Evolutionary conservation across 2,113 vertebrate genomes (phyloP).

Genomic region (Leucoraja erinaceus): DNA sequence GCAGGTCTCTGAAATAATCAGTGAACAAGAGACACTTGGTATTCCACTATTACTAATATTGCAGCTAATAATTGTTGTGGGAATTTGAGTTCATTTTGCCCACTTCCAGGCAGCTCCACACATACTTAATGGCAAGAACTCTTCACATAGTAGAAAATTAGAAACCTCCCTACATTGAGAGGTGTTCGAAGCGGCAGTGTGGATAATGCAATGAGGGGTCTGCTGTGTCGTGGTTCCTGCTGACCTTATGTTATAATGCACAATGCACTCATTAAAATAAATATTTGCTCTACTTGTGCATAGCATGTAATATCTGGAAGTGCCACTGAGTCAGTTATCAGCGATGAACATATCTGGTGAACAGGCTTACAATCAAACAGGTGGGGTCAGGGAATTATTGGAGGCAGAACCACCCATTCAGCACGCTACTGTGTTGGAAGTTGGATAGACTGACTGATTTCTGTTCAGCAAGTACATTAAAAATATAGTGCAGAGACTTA

Average conservation of each 20-base stretch:
- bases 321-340: background rate
- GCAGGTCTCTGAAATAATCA: background rate
- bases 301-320: background rate
- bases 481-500: no score
- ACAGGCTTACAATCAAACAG: background rate
- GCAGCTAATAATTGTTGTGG: slow-evolving; percentile 31
- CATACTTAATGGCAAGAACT: background rate
- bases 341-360: background rate
- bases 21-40: background rate
- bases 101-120: background rate
- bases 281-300: background rate
- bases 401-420: background rate
- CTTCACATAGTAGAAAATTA: background rate
- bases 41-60: background rate
- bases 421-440: background rate
- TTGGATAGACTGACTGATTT: no score
- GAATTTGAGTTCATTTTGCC: background rate
- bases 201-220: background rate
- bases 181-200: background rate
- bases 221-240: background rate
- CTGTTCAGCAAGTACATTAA: no score
- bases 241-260: background rate
- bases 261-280: background rate
- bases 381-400: background rate
- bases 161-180: background rate